Evolutionary conservation across 2,113 vertebrate species (phyloP).

Genomic region (Lamprotornis superbus): DNA sequence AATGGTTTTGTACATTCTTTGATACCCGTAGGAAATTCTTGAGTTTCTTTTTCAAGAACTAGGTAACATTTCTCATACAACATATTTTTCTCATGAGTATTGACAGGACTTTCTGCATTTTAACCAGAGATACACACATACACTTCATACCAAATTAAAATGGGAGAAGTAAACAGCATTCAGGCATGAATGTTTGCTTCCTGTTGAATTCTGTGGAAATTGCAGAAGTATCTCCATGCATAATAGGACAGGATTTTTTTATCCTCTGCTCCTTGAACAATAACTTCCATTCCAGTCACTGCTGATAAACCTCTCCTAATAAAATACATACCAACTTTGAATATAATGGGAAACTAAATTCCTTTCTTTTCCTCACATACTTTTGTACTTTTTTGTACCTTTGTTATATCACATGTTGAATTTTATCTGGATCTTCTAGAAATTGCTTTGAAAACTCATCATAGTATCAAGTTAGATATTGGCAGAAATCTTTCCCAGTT

Average conservation of each 20-base stretch:
- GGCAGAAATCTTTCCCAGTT: background rate
- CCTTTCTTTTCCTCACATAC: background rate
- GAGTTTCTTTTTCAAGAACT: background rate
- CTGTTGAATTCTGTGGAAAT: background rate
- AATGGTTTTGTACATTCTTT: background rate
- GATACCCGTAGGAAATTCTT: background rate
- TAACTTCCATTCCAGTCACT: background rate
- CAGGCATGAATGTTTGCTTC: background rate
- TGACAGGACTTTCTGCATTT: background rate
- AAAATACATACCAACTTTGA: background rate
- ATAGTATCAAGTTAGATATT: background rate
- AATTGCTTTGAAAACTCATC: background rate
- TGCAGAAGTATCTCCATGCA: background rate
- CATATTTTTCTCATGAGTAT: background rate
- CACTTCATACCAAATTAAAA: background rate
- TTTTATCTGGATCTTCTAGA: background rate
- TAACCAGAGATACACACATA: background rate
- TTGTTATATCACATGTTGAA: background rate
- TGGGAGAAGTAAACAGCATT: background rate
- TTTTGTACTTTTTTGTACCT: background rate
- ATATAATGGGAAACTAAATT: background rate
- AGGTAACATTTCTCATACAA: background rate
- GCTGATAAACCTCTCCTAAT: background rate
- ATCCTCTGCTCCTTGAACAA: background rate
- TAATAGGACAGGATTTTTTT: background rate